A percentile compares a stretch with the other conserved stretches of the same genome.
Evolutionary conservation across 2,113 vertebrate species (phyloP).

Genomic region (Antechinus stuartii): DNA sequence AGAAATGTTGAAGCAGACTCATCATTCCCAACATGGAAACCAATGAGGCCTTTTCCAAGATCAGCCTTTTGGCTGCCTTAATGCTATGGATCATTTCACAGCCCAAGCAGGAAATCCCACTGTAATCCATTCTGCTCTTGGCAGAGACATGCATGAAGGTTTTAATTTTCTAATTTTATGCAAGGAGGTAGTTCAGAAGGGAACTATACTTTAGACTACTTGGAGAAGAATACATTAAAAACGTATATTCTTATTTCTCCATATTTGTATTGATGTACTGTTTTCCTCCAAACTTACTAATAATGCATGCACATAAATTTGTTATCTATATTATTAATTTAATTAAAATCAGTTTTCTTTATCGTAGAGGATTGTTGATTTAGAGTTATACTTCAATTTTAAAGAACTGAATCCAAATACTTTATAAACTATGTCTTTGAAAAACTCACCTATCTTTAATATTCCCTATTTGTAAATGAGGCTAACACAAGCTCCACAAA

Average conservation of each 20-base stretch:
- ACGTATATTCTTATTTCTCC: conserved; percentile 9
- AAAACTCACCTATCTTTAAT: background rate
- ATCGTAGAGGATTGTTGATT: background rate
- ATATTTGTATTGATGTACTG: background rate
- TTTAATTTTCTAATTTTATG: conserved; percentile 59
- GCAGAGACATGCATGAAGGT: conserved; percentile 19
- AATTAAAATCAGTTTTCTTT: background rate
- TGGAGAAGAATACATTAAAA: conserved; percentile 20
- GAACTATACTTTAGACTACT: conserved; percentile 5
- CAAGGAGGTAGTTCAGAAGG: background rate
- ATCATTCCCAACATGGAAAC: conserved; percentile 53
- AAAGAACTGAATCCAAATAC: background rate
- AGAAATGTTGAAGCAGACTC: conserved; percentile 10
- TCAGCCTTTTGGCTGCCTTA: conserved; percentile 24
- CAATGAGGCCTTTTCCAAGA: conserved; percentile 56
- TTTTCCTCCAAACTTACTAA: background rate
- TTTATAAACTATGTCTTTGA: background rate
- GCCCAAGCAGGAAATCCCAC: conserved; percentile 56
- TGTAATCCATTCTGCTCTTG: conserved; percentile 65
- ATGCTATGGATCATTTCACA: conserved; percentile 70
- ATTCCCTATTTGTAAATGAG: background rate
- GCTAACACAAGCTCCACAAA: background rate
- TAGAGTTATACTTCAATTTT: background rate
- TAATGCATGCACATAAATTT: conserved; percentile 34
- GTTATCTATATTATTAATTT: conserved; percentile 31